Percentiles rank a stretch among this genome's conserved stretches.
Conservation (phyloP, 2,113 vertebrate species). For the Aspidoscelis tigris region DNA sequence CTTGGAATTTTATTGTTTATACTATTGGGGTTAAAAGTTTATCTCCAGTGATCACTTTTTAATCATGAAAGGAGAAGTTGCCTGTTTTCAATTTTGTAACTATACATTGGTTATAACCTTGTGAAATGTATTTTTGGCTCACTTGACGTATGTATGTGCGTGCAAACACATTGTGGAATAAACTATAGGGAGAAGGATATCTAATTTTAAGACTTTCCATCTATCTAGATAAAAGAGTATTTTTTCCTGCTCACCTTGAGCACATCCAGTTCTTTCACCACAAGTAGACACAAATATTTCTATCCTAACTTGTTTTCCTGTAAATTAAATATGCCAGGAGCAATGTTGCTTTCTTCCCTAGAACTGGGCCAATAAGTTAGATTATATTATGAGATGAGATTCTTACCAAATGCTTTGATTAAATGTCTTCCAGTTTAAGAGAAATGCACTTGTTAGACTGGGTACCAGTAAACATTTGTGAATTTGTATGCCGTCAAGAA, state of each 20-base stretch:
- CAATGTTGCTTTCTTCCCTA: slow-evolving; percentile 49
- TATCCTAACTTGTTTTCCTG: slow-evolving; percentile 34
- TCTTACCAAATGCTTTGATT: slow-evolving; percentile 51
- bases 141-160: slow-evolving; percentile 13
- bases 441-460: slow-evolving; percentile 15
- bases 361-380: slow-evolving; percentile 44
- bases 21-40: background rate
- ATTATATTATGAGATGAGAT: slow-evolving; percentile 23
- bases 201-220: slow-evolving; percentile 38
- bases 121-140: slow-evolving; percentile 36
- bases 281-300: slow-evolving; percentile 31
- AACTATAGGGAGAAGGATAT: background rate
- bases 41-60: background rate
- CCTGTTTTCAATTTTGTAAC: background rate
- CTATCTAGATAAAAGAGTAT: slow-evolving; percentile 22
- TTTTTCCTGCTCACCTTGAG: slow-evolving; percentile 33
- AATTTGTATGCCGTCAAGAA: background rate
- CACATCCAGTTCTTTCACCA: slow-evolving; percentile 37
- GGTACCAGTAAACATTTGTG: slow-evolving; percentile 25
- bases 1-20: background rate
- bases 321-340: slow-evolving; percentile 44
- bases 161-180: slow-evolving; percentile 3
- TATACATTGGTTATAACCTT: slow-evolving; percentile 23
- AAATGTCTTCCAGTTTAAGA: slow-evolving; percentile 37
- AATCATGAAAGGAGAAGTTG: background rate